phyloP scores from a whole-genome alignment of 2,888 invertebrate genomes.

The Heliconius aoede region DNA sequence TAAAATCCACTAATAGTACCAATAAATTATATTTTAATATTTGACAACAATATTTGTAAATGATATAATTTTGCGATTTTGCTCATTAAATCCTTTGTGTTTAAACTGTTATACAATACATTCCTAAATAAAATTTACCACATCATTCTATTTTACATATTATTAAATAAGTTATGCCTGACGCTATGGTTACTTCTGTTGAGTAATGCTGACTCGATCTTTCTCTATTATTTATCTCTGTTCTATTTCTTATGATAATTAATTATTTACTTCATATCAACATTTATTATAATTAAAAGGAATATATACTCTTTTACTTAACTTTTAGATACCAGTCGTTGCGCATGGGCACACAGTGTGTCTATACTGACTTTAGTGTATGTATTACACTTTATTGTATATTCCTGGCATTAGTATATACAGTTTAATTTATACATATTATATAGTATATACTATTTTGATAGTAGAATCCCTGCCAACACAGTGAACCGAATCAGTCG shows the following conservation, averaged over 20 bases:
- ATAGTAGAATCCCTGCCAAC: conserved; percentile 13
- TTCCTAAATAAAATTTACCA: background rate
- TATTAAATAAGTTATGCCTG: background rate
- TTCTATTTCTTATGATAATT: too few relatives aligned
- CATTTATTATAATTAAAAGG: too few relatives aligned
- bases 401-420: background rate
- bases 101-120: background rate
- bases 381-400: too few relatives aligned
- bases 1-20: background rate
- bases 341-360: too few relatives aligned
- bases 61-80: background rate
- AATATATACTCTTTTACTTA: too few relatives aligned
- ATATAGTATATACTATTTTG: too few relatives aligned
- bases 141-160: background rate
- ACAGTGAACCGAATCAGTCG: background rate
- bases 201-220: background rate
- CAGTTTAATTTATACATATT: too few relatives aligned
- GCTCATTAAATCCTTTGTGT: background rate
- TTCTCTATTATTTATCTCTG: too few relatives aligned
- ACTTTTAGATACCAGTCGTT: too few relatives aligned
- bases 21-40: background rate
- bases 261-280: too few relatives aligned
- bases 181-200: background rate
- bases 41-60: background rate
- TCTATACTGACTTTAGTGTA: too few relatives aligned